phyloP scores from a whole-genome alignment of 2,113 vertebrate species.

The Nothocercus nigrocapillus region DNA sequence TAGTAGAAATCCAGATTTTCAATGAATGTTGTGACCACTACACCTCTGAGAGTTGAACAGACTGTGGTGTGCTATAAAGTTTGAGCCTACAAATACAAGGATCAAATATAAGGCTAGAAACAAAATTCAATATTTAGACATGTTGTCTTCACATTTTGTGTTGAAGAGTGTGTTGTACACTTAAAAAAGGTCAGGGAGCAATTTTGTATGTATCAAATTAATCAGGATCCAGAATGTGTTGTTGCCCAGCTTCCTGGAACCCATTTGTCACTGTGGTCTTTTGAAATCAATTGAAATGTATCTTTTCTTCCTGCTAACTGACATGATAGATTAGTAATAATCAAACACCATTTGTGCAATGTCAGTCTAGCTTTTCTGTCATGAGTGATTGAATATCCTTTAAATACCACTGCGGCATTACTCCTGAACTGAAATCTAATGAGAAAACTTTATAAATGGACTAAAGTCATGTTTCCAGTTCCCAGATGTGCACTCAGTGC shows the following conservation, averaged over 20 bases:
- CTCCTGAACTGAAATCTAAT: constrained; percentile 41
- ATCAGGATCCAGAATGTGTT: constrained; percentile 35
- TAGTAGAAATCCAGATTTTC: neutral
- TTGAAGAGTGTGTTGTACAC: neutral
- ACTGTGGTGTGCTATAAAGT: neutral
- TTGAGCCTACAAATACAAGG: neutral
- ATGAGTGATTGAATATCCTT: constrained; percentile 53
- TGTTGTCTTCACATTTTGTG: neutral
- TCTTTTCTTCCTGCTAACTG: constrained; percentile 50
- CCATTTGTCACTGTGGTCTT: constrained; percentile 30
- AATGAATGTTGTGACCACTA: neutral
- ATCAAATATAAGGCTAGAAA: constrained; percentile 5
- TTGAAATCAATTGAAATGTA: constrained; percentile 70
- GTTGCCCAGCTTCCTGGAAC: constrained; percentile 3
- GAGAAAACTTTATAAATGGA: constrained; percentile 60
- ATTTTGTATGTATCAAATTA: constrained; percentile 29
- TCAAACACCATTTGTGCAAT: constrained; percentile 56
- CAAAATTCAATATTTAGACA: constrained; percentile 15
- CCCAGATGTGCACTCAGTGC: neutral
- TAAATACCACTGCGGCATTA: constrained; percentile 46
- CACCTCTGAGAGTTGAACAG: neutral
- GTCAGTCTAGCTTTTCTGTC: constrained; percentile 55
- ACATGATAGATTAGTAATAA: constrained; percentile 69
- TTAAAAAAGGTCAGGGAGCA: neutral
- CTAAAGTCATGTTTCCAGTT: constrained; percentile 34